These are phyloP conservation scores for Haemorhous mexicanus DNA, from an alignment of 2,113 vertebrate species.

Conservation along the genomic window DNA sequence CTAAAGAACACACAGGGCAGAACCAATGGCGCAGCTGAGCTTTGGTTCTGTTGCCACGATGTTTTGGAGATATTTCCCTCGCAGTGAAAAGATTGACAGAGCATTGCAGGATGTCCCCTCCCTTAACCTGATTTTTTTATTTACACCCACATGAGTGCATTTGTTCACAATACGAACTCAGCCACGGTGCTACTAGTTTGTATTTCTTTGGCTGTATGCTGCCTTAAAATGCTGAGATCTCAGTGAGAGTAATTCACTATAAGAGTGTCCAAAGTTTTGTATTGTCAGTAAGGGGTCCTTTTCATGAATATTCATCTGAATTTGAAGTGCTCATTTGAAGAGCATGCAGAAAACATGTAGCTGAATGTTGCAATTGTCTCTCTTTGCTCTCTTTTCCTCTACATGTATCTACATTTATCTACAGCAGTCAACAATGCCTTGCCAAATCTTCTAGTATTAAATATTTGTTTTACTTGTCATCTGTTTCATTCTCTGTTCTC, in stretches of 20 bases:
- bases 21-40: background rate
- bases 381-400: background rate
- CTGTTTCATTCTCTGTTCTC: background rate
- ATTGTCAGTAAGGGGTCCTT: background rate
- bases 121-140: background rate
- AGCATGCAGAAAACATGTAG: background rate
- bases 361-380: background rate
- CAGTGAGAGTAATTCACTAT: background rate
- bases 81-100: background rate
- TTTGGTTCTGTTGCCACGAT: background rate
- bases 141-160: background rate
- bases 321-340: background rate
- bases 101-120: background rate
- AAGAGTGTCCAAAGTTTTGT: background rate
- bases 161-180: background rate
- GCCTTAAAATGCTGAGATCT: background rate
- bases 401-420: background rate
- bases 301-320: background rate
- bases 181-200: background rate
- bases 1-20: background rate
- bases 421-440: background rate
- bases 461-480: background rate
- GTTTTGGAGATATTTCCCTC: background rate
- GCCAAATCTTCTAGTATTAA: background rate
- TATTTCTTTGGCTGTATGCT: background rate